A percentile compares a stretch with the other conserved stretches of the same genome.
These are phyloP conservation scores for Drosophila tani DNA, from an alignment of 1,140 invertebrate genomes.

Conservation along the genomic window DNA sequence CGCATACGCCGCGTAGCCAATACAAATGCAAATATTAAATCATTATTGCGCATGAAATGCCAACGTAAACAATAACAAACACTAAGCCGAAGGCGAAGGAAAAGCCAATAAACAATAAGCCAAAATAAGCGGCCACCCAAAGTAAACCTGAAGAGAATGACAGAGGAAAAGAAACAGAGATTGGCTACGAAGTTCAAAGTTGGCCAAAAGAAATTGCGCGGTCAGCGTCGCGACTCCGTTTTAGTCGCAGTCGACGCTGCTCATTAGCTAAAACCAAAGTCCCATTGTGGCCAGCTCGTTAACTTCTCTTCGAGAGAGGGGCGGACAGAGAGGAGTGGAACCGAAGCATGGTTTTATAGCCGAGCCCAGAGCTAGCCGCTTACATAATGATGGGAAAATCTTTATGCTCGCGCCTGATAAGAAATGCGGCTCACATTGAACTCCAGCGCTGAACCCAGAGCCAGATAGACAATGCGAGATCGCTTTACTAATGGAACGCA, in stretches of 20 bases:
- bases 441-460: background rate
- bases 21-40: conserved; percentile 76
- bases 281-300: conserved; percentile 39
- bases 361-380: conserved; percentile 21
- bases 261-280: conserved; percentile 62
- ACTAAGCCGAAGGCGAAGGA: conserved; percentile 34
- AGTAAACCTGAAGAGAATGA: conserved; percentile 23
- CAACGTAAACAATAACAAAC: conserved; percentile 55
- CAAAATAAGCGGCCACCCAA: conserved; percentile 46
- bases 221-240: conserved; percentile 33
- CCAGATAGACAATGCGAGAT: conserved; percentile 7
- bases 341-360: conserved; percentile 44
- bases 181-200: conserved; percentile 60
- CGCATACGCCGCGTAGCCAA: conserved; percentile 68
- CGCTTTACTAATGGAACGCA: conserved; percentile 24
- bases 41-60: conserved; percentile 67
- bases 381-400: conserved; percentile 79
- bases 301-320: background rate
- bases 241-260: conserved; percentile 15
- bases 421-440: conserved; percentile 49
- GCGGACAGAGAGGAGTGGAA: conserved; percentile 6
- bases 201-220: conserved; percentile 69
- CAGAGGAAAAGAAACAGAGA: conserved; percentile 1
- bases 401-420: conserved; percentile 58
- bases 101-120: conserved; percentile 61